Evolutionary conservation across 2,113 vertebrate genomes (phyloP), one percentile per base, ranked within the genome.

Genomic region (Sander vitreus): DNA sequence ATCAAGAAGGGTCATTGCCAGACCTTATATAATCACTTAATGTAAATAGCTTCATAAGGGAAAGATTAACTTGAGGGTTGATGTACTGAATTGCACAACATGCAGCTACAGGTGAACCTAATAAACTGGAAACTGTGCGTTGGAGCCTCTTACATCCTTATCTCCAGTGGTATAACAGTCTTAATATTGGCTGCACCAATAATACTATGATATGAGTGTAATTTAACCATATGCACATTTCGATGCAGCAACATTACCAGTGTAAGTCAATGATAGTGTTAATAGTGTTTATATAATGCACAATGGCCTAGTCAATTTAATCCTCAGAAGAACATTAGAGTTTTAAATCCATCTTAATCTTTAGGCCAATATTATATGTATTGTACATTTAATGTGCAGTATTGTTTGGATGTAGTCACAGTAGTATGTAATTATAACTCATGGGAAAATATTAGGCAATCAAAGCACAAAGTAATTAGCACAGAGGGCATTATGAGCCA

Each of bases 391-490:
- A 12, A 5, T 33, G 39, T 43, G 39, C 39, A 43, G 39, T 50
- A 57, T 53, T 80, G 43, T n/a, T 72, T 10, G 18, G 33, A 39
- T 36, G 14, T 15, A 58, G 27, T 47, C 62, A 62, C 13, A 39
- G 3, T 57, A 30, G 3, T 9, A 45, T 47, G 18, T 2, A 36
- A 36, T 51, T 54, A 30, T 54, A 86, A 73, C 39, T 77, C 12
- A 21, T 87, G 84, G 85, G 86, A 88, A 88, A 91, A 68, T 50
- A 79, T 64, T 15, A 59, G 54, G 33, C 30, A 64, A 64, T 72
- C 39, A 72, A 55, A 72, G 66, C 72, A 36, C 63, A 68, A 85
- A 75, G 66, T 83, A 79, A 85, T 30, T 53, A 72, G 66, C 36
- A 70, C n/a, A 76, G 72, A 71, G 84, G 54, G 15, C 82, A 84